Base-by-base conservation (phyloP, 2,888 invertebrate species). In the Carpatolechia fugitivella region DNA sequence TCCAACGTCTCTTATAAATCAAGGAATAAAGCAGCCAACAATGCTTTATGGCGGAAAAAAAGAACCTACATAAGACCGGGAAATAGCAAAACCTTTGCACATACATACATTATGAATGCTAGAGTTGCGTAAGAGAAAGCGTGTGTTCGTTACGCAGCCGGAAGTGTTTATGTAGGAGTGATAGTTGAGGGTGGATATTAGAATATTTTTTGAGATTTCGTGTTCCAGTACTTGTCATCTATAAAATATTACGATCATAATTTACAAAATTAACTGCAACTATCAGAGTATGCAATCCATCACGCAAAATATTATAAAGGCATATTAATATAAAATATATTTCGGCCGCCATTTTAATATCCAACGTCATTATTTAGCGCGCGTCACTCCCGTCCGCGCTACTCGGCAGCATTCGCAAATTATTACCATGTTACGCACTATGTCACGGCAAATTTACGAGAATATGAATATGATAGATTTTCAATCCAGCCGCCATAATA, bases 1-100 rank as follows among this genome's bases (percentile, higher is more conserved):
- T 91, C 91, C 89, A 91, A 92, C 92, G 92, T 92, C 91, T 92
- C 91, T 90, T 92, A 93, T 93, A 93, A 93, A 93, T 93, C 93
- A 91, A 90, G 90, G 90, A 89, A 90, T 91, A 91, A 91, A 91
- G 91, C 91, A 91, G 91, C 91, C 91, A 91, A 91, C 92, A 90
- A 91, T 91, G 91, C 87, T 91, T 91, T 91, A 91, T 91, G 85
- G 89, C 79, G 84, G 86, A 85, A 90, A 90, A 87, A 90, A 90
- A 85, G 84, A 84, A 86, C 85, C 82, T 87, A 86, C 81, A 84
- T 87, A 89, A 88, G 89, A 84, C 82, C 85, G 83, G 73, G 79
- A 89, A 85, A 88, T 87, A 86, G 86, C 86, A 85, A 56, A 79
- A 78, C 80, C 82, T 85, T 78, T 74, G 77, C 61, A 72, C 72